Conservation (phyloP, 2,797 vertebrate species). For the Rhinella marina region DNA sequence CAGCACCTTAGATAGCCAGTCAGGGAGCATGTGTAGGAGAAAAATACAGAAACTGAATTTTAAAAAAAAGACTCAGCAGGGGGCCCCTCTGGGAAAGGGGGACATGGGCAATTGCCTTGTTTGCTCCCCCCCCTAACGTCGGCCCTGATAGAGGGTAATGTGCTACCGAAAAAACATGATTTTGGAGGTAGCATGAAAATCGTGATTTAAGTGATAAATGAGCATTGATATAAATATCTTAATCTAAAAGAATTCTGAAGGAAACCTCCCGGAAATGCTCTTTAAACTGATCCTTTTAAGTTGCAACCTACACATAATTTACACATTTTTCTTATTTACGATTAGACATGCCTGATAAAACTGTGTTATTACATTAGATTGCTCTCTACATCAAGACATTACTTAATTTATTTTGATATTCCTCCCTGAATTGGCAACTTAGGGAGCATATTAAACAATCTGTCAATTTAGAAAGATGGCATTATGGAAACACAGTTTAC, state of each 20-base stretch:
- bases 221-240: neutral
- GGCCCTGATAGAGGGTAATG: too few relatives aligned
- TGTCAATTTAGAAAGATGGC: conserved; percentile 28
- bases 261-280: neutral
- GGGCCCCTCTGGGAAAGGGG: too few relatives aligned
- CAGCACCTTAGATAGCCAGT: too few relatives aligned
- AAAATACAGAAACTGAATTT: too few relatives aligned
- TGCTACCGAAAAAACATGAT: too few relatives aligned
- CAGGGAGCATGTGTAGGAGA: too few relatives aligned
- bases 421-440: neutral
- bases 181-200: too few relatives aligned
- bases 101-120: too few relatives aligned
- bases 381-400: neutral
- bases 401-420: conserved; percentile 18
- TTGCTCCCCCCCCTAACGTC: too few relatives aligned
- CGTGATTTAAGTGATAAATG: too few relatives aligned
- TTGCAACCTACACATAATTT: neutral
- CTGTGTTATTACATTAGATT: neutral
- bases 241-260: neutral
- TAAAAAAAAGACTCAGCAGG: too few relatives aligned
- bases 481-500: conserved; percentile 28
- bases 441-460: conserved; percentile 22
- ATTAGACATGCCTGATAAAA: conserved; percentile 10
- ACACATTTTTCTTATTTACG: neutral
- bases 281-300: neutral